A percentile compares a stretch with the other conserved stretches of the same genome.
Evolutionary conservation across 2,888 invertebrate genomes (phyloP).

Genomic region (Andrena marginata): DNA sequence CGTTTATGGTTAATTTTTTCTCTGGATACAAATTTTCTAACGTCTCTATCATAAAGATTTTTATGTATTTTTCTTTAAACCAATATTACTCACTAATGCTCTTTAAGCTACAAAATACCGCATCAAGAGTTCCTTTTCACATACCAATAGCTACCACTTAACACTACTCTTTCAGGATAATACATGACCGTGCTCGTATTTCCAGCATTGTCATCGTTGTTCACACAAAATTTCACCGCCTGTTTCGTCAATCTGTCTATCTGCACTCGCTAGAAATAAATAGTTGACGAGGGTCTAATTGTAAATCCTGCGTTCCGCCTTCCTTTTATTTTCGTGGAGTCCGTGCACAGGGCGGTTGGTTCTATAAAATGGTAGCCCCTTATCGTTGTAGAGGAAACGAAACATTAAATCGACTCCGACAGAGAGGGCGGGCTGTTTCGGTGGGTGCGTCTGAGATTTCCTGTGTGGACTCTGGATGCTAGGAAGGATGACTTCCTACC

Average conservation of each 20-base stretch:
- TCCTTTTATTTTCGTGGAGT: conserved; percentile 49
- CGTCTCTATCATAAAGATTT: too few species aligned
- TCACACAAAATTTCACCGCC: neutral
- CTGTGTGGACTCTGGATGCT: conserved; percentile 80
- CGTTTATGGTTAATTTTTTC: too few species aligned
- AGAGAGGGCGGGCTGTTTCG: conserved; percentile 82
- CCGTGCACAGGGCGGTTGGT: conserved; percentile 41
- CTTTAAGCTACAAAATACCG: too few species aligned
- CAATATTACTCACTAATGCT: too few species aligned
- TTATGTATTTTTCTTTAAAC: too few species aligned
- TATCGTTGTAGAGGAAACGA: conserved; percentile 82
- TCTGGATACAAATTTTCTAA: too few species aligned
- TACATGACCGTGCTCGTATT: conserved; percentile 7
- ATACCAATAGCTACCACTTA: too few species aligned
- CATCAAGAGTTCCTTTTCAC: too few species aligned
- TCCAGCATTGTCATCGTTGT: neutral
- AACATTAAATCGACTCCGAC: conserved; percentile 83
- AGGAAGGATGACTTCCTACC: conserved; percentile 79
- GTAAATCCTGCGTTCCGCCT: conserved; percentile 29
- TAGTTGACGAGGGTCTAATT: conserved; percentile 57
- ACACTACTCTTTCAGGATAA: too few species aligned
- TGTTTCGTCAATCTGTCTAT: neutral
- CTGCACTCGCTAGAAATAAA: neutral
- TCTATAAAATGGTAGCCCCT: conserved; percentile 81
- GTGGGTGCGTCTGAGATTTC: conserved; percentile 85